These are phyloP conservation scores for Pseudobourletiella spinata DNA, from an alignment of 1,140 invertebrate species.

Conservation along the genomic window DNA sequence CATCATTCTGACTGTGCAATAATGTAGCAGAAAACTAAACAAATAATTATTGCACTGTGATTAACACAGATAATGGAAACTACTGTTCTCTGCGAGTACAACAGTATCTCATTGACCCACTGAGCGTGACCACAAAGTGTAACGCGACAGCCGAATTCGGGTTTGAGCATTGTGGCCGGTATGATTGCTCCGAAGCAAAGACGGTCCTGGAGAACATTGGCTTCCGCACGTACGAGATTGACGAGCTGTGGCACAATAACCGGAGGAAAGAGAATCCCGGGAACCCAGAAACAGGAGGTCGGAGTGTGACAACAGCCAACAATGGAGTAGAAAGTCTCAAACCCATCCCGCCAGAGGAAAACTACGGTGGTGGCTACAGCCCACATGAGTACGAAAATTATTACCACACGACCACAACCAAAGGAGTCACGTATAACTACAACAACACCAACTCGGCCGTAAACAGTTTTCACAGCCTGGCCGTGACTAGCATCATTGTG, in stretches of 20 bases:
- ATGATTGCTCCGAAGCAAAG: neutral
- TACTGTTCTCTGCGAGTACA: slow-evolving; percentile 5
- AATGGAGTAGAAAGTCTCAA: neutral
- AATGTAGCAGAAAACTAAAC: too few species aligned
- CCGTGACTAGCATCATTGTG: neutral
- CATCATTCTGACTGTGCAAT: too few species aligned
- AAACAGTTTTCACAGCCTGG: neutral
- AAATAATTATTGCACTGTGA: too few species aligned
- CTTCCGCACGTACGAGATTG: slow-evolving; percentile 4
- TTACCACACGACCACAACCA: neutral
- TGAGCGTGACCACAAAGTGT: neutral
- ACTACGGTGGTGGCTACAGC: neutral
- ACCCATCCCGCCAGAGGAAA: neutral
- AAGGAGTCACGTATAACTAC: neutral
- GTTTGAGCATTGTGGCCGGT: neutral
- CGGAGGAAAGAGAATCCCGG: neutral
- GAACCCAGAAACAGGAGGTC: neutral
- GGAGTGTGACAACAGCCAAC: neutral
- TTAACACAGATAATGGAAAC: neutral
- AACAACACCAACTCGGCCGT: neutral
- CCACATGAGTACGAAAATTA: neutral
- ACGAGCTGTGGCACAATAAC: neutral
- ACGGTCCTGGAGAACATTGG: neutral
- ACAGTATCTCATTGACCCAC: slow-evolving; percentile 3
- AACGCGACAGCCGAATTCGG: neutral